A percentile compares a stretch with the other conserved stretches of the same genome.
phyloP scores from a whole-genome alignment of 2,113 vertebrate species.

The Todiramphus chloris region DNA sequence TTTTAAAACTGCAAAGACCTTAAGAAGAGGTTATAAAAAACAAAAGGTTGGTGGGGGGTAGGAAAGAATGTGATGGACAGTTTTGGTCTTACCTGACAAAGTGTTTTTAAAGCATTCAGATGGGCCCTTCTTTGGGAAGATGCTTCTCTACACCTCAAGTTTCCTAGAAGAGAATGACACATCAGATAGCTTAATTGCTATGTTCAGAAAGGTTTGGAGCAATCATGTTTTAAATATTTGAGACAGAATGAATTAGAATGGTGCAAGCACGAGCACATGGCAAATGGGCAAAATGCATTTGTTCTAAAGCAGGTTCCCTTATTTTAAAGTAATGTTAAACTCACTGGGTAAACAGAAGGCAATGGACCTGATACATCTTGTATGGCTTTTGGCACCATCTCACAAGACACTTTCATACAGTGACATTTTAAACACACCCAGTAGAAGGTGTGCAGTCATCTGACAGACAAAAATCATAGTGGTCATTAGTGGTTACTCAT shows the following conservation, averaged over 20 bases:
- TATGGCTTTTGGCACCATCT: not conserved
- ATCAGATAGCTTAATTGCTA: not conserved
- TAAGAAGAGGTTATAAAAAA: not conserved
- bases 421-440: not conserved
- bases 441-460: not conserved
- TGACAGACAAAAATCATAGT: not conserved
- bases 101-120: not conserved
- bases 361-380: not conserved
- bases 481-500: not conserved
- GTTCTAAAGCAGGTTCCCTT: not conserved
- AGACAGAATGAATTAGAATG: not conserved
- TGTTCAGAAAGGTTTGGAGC: not conserved
- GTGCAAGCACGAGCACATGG: not conserved
- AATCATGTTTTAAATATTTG: not conserved
- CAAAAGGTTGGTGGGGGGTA: too few species aligned
- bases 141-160: not conserved
- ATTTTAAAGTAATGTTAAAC: not conserved
- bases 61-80: too few species aligned
- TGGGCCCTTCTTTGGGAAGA: not conserved
- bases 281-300: not conserved
- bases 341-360: not conserved
- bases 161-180: not conserved
- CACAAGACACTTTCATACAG: not conserved
- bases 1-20: not conserved
- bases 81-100: not conserved